phyloP scores from a whole-genome alignment of 2,888 invertebrate species.

The Eumacrocentrus americanus region DNA sequence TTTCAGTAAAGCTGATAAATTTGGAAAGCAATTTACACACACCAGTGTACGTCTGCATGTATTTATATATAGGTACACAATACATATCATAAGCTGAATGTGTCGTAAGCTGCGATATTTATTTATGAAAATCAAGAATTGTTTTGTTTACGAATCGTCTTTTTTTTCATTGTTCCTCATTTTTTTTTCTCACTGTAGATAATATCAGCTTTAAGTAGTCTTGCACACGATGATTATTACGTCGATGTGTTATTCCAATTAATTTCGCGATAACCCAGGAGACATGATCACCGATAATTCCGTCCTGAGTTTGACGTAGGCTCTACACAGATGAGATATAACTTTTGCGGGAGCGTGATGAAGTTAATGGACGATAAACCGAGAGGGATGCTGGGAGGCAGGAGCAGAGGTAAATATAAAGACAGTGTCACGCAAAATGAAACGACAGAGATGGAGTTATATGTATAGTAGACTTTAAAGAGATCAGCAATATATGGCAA shows the following conservation, averaged over 20 bases:
- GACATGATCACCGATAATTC: conserved; percentile 33
- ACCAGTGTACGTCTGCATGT: too few relatives aligned
- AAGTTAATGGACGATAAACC: not conserved
- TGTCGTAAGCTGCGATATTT: not conserved
- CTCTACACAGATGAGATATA: conserved; percentile 16
- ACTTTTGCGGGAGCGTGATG: not conserved
- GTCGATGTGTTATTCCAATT: not conserved
- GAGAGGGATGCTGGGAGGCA: conserved; percentile 8
- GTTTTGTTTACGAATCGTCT: not conserved
- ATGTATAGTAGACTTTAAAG: not conserved
- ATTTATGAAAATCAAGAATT: not conserved
- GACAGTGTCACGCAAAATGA: conserved; percentile 19
- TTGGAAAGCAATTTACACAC: too few relatives aligned
- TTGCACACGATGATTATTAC: not conserved
- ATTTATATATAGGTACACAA: too few relatives aligned
- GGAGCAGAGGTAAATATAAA: conserved; percentile 4
- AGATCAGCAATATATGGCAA: conserved; percentile 2
- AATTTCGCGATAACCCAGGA: conserved; percentile 40
- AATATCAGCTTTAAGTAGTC: too few relatives aligned
- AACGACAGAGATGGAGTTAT: conserved; percentile 11
- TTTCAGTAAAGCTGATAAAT: too few relatives aligned
- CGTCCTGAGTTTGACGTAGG: not conserved
- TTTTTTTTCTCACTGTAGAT: not conserved
- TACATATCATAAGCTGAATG: too few relatives aligned
- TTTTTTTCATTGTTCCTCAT: not conserved